Conservation (phyloP, 1,140 invertebrate genomes). For the Brachionus koreanus region DNA sequence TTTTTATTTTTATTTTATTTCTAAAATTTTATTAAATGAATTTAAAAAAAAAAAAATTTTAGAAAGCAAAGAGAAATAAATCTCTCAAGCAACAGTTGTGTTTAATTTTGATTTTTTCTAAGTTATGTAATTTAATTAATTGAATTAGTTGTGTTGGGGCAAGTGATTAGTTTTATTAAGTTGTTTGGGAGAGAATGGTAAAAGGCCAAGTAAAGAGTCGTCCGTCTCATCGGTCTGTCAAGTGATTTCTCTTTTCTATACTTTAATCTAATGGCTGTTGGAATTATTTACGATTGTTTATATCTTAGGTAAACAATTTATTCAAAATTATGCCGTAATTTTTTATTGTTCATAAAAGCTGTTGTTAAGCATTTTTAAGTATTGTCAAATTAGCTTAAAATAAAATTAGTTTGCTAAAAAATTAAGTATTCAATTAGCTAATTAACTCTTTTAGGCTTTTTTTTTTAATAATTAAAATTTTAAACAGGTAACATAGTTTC, state of each 20-base stretch:
- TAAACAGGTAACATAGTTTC: neutral
- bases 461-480: neutral
- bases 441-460: neutral
- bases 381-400: neutral
- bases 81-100: conserved; percentile 32
- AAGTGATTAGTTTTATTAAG: neutral
- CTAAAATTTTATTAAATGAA: neutral
- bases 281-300: neutral
- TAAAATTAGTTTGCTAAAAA: neutral
- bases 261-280: neutral
- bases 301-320: conserved; percentile 9
- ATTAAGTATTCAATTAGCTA: neutral
- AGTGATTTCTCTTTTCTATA: neutral
- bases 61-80: neutral
- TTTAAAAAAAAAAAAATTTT: neutral
- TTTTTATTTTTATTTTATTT: too few relatives aligned
- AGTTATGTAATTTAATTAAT: neutral
- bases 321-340: neutral
- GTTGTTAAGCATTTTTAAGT: neutral
- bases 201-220: neutral
- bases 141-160: neutral
- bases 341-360: conserved; percentile 11
- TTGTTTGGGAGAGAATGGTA: neutral
- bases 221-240: neutral
- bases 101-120: neutral